A percentile compares a stretch with the other conserved stretches of the same genome.
These are phyloP conservation scores for Addax nasomaculatus DNA, from an alignment of 2,113 vertebrate species.

Conservation along the genomic window DNA sequence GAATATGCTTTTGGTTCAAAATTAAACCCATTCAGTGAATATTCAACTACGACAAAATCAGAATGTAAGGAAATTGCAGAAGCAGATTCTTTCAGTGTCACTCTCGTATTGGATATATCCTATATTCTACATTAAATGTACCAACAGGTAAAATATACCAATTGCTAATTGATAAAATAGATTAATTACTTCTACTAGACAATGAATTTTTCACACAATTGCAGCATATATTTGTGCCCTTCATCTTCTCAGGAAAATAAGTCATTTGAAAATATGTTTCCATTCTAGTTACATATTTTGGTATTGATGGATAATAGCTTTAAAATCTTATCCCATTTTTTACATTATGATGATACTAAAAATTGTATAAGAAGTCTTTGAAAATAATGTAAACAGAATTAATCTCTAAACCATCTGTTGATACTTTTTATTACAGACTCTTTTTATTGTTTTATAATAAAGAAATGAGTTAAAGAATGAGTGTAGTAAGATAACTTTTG, in stretches of 20 bases:
- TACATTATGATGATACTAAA: background rate
- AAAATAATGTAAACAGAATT: background rate
- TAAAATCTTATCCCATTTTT: background rate
- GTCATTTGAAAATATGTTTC: background rate
- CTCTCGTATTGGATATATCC: background rate
- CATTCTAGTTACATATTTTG: background rate
- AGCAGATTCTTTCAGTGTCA: background rate
- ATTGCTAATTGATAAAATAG: background rate
- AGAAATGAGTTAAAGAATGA: background rate
- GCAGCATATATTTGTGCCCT: background rate
- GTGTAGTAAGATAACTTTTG: background rate
- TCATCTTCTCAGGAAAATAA: background rate
- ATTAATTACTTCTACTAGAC: background rate
- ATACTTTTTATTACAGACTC: background rate
- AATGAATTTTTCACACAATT: background rate
- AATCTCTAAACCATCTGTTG: background rate
- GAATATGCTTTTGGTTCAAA: constrained; percentile 49
- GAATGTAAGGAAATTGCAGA: background rate
- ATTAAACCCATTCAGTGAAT: constrained; percentile 38
- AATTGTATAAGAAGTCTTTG: background rate
- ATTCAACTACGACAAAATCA: constrained; percentile 11
- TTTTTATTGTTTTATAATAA: background rate
- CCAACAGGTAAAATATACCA: background rate
- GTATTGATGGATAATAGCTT: background rate
- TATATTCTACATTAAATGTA: background rate